Evolutionary conservation across 2,888 invertebrate species (phyloP), one percentile per base, ranked within the genome.

Genomic region (Endotricha flammealis): DNA sequence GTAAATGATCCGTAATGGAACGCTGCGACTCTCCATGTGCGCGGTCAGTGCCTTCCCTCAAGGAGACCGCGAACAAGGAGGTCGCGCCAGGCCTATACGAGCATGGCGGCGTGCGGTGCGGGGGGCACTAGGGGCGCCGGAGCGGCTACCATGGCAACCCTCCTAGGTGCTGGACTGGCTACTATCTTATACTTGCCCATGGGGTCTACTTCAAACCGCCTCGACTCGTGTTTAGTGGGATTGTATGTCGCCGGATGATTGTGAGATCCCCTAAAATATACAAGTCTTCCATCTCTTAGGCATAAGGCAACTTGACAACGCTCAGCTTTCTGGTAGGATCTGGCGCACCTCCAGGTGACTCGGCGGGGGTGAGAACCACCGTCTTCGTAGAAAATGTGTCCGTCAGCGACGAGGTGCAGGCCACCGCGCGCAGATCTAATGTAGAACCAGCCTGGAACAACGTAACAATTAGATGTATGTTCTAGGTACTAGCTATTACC

Each of bases 71-170:
- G 81, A 46, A 85, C 77, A 24, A 85, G 81, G 80, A 85, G 85
- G 83, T 85, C 85, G 82, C 85, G 85, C 85, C 85, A 85, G 79
- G 83, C 85, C 85, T 85, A 85, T 57, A 85, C 74, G 42, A 85
- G 63, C 42, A 82, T 49, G 20, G 80, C 82, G 24, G 82, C 78
- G 44, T 78, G 81, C 6, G 83, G 80, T 22, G 75, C 66, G 40
- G 72, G 63, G 4, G 79, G 71, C 53, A 65, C 67, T 9, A 69
- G 55, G 2, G 66, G 62, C 38, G 61, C 56, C n/a, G 68, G 64
- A 27, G 67, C 51, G 12, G 57, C 58, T 38, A 49, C 44, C 38
- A 42, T 50, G 20, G 36, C 55, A 39, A 48, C 39, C 24, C 56
- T 42, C 20, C 68, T 64, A 1, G 71, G 62, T 22, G 65, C 58